phyloP scores from a whole-genome alignment of 2,888 invertebrate species.

The Boloria selene region DNA sequence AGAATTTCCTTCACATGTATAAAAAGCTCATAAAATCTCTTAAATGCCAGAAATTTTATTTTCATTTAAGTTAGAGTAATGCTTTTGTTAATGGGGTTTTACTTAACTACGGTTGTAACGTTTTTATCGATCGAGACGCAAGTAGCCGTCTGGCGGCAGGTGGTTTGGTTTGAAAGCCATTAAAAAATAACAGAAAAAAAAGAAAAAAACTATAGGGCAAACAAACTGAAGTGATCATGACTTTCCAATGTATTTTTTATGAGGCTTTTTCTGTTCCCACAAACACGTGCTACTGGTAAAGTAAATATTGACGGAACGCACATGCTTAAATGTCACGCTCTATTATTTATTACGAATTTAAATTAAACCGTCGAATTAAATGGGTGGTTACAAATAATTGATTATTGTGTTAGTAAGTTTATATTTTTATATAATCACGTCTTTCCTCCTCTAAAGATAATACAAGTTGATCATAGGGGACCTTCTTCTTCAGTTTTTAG shows the following conservation, averaged over 20 bases:
- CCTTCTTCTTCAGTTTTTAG: no score
- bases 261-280: slow-evolving; percentile 48
- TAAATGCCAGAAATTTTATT: slow-evolving; percentile 8
- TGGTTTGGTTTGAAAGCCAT: slow-evolving; percentile 43
- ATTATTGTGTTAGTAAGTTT: not conserved
- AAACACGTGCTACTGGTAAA: slow-evolving; percentile 65
- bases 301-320: slow-evolving; percentile 51
- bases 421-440: no score
- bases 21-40: slow-evolving; percentile 23
- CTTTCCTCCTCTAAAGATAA: no score
- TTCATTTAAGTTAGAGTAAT: slow-evolving; percentile 40
- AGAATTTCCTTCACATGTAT: slow-evolving; percentile 11
- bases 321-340: slow-evolving; percentile 53
- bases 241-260: slow-evolving; percentile 49
- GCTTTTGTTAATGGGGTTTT: slow-evolving; percentile 66
- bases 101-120: slow-evolving; percentile 54
- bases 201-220: slow-evolving; percentile 37
- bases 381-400: slow-evolving; percentile 4
- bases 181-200: slow-evolving; percentile 44
- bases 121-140: slow-evolving; percentile 56
- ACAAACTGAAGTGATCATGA: slow-evolving; percentile 52
- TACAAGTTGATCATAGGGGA: no score
- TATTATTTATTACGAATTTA: slow-evolving; percentile 48
- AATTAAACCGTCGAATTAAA: slow-evolving; percentile 6
- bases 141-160: slow-evolving; percentile 50